These are phyloP conservation scores for Cladopsammia gracilis DNA, from an alignment of 64 coral and sea anemone genomes.

Conservation along the genomic window DNA sequence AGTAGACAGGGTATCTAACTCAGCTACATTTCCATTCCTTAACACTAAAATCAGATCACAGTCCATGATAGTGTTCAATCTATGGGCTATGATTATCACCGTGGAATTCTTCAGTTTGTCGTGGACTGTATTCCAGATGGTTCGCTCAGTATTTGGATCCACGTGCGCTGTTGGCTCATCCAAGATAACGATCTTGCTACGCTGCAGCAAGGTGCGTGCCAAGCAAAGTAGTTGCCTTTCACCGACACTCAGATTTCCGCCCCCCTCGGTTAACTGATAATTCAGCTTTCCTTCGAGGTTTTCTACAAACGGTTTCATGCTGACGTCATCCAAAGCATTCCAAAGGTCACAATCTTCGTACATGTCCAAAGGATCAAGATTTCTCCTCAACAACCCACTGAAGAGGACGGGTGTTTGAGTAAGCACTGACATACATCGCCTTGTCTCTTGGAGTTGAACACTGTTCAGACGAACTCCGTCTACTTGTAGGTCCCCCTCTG, in stretches of 20 bases:
- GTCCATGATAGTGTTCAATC: no score
- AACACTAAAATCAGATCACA: no score
- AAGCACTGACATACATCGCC: slow-evolving; percentile 31
- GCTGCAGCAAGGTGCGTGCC: slow-evolving; percentile 42
- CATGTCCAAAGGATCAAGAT: slow-evolving; percentile 21
- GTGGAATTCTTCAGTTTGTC: no score
- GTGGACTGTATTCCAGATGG: no score
- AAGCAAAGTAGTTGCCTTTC: slow-evolving; percentile 63
- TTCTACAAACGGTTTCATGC: slow-evolving; percentile 22
- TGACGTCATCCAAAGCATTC: slow-evolving; percentile 35
- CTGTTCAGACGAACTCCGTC: slow-evolving; percentile 26
- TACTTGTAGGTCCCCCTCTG: slow-evolving; percentile 49
- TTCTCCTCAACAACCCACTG: slow-evolving; percentile 39
- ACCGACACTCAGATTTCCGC: slow-evolving; percentile 61
- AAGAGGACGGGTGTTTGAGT: slow-evolving; percentile 52
- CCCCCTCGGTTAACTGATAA: slow-evolving; percentile 12
- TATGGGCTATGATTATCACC: no score
- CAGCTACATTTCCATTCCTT: no score
- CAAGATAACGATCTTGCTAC: no score
- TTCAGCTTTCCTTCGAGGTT: neutral
- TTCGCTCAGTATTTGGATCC: no score
- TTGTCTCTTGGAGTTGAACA: neutral
- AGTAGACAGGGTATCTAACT: no score
- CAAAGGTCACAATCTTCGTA: slow-evolving; percentile 35
- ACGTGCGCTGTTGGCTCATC: no score